phyloP scores from a whole-genome alignment of 2,888 invertebrate species.

The Ferrisia virgata region DNA sequence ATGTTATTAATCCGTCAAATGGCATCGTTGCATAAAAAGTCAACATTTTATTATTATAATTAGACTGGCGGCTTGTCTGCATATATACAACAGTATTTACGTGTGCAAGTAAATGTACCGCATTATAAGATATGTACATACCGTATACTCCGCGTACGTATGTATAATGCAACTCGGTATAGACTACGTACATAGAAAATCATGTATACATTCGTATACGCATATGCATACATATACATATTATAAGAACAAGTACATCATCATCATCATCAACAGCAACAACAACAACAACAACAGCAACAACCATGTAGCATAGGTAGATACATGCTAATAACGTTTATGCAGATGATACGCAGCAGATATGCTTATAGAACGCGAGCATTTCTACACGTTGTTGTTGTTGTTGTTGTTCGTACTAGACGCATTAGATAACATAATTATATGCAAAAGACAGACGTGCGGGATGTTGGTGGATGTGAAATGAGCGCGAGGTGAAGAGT shows the following conservation, averaged over 20 bases:
- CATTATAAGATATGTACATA: too few relatives aligned
- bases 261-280: not conserved
- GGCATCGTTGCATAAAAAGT: conserved; percentile 17
- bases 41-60: conserved; percentile 13
- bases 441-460: not conserved
- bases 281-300: not conserved
- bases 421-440: not conserved
- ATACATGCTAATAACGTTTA: not conserved
- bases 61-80: not conserved
- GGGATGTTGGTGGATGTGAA: not conserved
- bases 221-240: not conserved
- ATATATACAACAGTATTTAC: too few relatives aligned
- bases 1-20: conserved; percentile 17
- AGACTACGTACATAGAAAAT: not conserved
- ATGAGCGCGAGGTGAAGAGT: too few relatives aligned
- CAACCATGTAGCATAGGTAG: too few relatives aligned
- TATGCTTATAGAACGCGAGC: not conserved
- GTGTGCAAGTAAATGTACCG: too few relatives aligned
- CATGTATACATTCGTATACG: not conserved
- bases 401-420: not conserved
- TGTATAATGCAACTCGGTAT: not conserved
- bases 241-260: not conserved
- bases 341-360: not conserved
- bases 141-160: not conserved
- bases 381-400: conserved; percentile 9